A percentile compares a stretch with the other conserved stretches of the same genome.
Conservation (phyloP, 2,888 invertebrate species). For the Stenoptilia bipunctidactyla region DNA sequence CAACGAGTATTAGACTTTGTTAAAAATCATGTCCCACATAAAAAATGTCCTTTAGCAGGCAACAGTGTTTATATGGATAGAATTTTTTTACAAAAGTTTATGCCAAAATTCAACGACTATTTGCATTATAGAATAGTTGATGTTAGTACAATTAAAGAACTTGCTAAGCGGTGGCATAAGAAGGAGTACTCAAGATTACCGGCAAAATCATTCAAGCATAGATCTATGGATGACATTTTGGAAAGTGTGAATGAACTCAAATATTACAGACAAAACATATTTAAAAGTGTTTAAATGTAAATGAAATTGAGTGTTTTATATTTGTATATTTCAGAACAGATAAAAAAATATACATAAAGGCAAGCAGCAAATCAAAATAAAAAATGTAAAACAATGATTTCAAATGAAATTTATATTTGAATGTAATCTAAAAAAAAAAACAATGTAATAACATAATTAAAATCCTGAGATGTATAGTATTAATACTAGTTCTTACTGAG, state of each 20-base stretch:
- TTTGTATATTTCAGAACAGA: too few relatives aligned
- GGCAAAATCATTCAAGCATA: constrained; percentile 75
- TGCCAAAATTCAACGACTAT: constrained; percentile 83
- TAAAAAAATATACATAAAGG: too few relatives aligned
- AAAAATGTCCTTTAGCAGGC: constrained; percentile 84
- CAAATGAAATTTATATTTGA: too few relatives aligned
- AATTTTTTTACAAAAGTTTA: constrained; percentile 83
- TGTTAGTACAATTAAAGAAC: constrained; percentile 90
- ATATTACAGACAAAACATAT: constrained; percentile 79
- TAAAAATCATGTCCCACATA: constrained; percentile 62
- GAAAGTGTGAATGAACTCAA: constrained; percentile 89
- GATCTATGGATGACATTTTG: constrained; percentile 85
- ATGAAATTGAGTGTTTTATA: too few relatives aligned
- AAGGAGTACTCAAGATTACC: constrained; percentile 69
- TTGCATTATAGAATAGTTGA: constrained; percentile 95
- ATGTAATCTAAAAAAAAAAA: too few relatives aligned
- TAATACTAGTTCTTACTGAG: too few relatives aligned
- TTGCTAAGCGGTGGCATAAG: constrained; percentile 84
- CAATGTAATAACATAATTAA: too few relatives aligned
- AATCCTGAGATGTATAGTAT: too few relatives aligned
- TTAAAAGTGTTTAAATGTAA: constrained; percentile 37
- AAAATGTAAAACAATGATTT: too few relatives aligned
- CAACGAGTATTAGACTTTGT: constrained; percentile 79
- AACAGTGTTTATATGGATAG: constrained; percentile 91
- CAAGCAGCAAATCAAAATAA: too few relatives aligned